Conservation (phyloP, 2,797 vertebrate species). For the Tamandua tetradactyla region DNA sequence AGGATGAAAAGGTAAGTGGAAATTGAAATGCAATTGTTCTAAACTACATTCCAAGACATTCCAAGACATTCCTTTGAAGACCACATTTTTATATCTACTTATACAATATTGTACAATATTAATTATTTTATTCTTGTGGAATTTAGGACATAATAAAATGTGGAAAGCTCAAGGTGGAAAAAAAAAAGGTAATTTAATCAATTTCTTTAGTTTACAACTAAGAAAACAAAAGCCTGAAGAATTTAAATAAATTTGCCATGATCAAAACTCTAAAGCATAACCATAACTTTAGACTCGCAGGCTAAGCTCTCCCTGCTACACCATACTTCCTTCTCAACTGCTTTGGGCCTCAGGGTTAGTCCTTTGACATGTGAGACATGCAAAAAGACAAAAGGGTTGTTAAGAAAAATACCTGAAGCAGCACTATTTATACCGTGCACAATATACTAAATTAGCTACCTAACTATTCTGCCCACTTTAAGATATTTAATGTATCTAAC, state of each 20-base stretch:
- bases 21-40: background rate
- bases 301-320: background rate
- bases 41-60: background rate
- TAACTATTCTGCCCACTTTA: constrained; percentile 46
- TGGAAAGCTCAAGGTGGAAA: background rate
- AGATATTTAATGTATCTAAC: constrained; percentile 40
- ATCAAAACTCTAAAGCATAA: background rate
- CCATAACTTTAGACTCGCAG: background rate
- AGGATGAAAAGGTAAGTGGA: background rate
- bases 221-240: background rate
- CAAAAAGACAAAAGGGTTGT: background rate
- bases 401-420: constrained; percentile 49
- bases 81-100: background rate
- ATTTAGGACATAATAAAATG: background rate
- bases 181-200: background rate
- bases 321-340: background rate
- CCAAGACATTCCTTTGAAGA: background rate
- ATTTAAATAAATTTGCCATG: background rate
- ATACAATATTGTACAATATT: background rate
- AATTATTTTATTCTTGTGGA: background rate
- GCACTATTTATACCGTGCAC: constrained; percentile 4
- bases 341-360: background rate
- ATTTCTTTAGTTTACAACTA: background rate
- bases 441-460: constrained; percentile 48
- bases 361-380: background rate